A percentile compares a stretch with the other conserved stretches of the same genome.
These are phyloP conservation scores for Drosophila cyrtoloma DNA, from an alignment of 2,888 invertebrate genomes.

Conservation along the genomic window DNA sequence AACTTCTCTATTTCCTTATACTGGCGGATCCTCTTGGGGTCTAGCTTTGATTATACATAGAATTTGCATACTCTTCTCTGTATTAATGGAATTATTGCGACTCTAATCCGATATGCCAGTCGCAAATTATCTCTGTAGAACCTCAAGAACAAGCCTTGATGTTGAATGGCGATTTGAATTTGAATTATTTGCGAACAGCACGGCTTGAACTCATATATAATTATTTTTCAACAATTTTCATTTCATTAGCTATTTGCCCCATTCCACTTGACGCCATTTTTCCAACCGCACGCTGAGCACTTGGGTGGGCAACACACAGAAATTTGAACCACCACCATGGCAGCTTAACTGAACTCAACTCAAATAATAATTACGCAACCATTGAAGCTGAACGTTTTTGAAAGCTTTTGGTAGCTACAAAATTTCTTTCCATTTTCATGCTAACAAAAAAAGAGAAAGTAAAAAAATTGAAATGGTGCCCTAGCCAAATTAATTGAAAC, in stretches of 20 bases:
- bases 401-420: constrained; percentile 48
- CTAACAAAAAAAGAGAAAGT: constrained; percentile 16
- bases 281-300: constrained; percentile 14
- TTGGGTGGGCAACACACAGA: constrained; percentile 7
- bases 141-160: not conserved
- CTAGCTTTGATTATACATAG: not conserved
- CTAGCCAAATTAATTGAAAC: constrained; percentile 77
- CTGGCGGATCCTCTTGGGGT: too few species aligned
- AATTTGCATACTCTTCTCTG: not conserved
- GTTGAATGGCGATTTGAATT: not conserved
- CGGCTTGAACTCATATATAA: not conserved
- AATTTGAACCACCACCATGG: constrained; percentile 4
- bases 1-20: not conserved
- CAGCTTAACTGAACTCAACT: constrained; percentile 17
- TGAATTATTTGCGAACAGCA: not conserved
- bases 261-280: constrained; percentile 26
- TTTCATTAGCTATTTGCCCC: constrained; percentile 14
- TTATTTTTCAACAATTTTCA: not conserved
- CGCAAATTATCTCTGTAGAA: too few species aligned
- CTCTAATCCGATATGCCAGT: not conserved
- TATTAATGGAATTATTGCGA: not conserved
- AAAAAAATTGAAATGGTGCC: constrained; percentile 45
- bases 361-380: constrained; percentile 59
- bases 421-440: constrained; percentile 41
- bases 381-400: constrained; percentile 56